A percentile compares a stretch with the other conserved stretches of the same genome.
These are phyloP conservation scores for Torymus auratus DNA, from an alignment of 2,888 invertebrate genomes.

Conservation along the genomic window DNA sequence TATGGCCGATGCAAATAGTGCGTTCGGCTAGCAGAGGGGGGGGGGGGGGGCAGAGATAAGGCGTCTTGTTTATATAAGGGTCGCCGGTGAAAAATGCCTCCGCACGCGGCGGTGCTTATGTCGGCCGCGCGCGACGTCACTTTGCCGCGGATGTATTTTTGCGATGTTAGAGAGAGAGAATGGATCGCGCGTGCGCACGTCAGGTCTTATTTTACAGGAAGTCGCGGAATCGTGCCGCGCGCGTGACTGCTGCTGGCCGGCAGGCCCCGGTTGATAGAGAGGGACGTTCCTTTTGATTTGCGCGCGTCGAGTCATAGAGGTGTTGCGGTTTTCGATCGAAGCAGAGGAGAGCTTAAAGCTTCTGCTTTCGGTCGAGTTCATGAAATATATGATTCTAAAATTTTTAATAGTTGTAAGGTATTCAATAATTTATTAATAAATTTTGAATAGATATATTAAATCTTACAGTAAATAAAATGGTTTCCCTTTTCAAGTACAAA, in stretches of 20 bases:
- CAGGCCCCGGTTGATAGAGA: too few relatives aligned
- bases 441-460: too few relatives aligned
- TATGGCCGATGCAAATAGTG: slow-evolving; percentile 52
- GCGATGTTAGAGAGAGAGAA: background rate
- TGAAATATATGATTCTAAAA: too few relatives aligned
- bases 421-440: too few relatives aligned
- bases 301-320: too few relatives aligned
- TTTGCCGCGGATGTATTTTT: slow-evolving; percentile 35
- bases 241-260: background rate
- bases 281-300: too few relatives aligned
- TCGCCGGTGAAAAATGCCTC: slow-evolving; percentile 41
- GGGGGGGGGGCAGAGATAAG: slow-evolving; percentile 36
- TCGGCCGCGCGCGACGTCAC: slow-evolving; percentile 50
- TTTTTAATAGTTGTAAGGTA: too few relatives aligned
- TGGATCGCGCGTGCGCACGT: slow-evolving; percentile 17
- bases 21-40: slow-evolving; percentile 6
- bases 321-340: too few relatives aligned
- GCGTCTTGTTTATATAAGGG: slow-evolving; percentile 51
- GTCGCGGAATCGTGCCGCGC: background rate
- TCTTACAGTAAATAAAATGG: too few relatives aligned
- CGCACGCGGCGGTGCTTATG: slow-evolving; percentile 43
- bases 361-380: too few relatives aligned
- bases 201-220: slow-evolving; percentile 42
- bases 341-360: too few relatives aligned
- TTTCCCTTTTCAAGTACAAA: too few relatives aligned